Evolutionary conservation across 2,797 vertebrate genomes (phyloP), one percentile per base, ranked within the genome.

Genomic region (Bovichtus diacanthus): DNA sequence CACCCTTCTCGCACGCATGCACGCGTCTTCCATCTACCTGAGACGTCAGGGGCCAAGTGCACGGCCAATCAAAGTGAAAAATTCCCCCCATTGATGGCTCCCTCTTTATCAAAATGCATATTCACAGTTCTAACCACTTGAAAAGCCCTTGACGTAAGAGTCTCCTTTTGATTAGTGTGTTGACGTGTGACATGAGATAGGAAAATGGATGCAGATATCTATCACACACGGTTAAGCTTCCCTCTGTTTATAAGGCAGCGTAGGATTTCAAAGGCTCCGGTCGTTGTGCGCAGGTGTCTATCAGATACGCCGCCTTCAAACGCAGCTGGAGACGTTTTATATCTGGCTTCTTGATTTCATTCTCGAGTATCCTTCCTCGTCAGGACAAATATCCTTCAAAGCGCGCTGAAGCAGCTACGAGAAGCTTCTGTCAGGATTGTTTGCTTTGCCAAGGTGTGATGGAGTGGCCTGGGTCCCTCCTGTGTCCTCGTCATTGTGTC

Each of bases 381-480:
- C 74, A 67, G 59, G 63, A 78, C 72, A 83, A 84, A 85, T 87
- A 86, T 72, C 56, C 70, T 83, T 89, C 81, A 86, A 85, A 83
- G 80, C 34, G 31, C 0, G 5, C 29, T 41, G 76, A 68, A 74
- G 66, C 74, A 74, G 63, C 60, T 66, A 66, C 1, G 34, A 74
- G 61, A 82, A 74, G 56, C 64, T 63, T 63, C 76, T 83, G 85
- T 87, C 81, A 81, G 66, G 39, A 80, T 46, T 63, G 73, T 74
- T 89, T 78, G 54, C 67, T 73, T 75, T 72, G 36, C 68, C 56
- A 53, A 70, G 76, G 80, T 84, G 70, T 89, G 88, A 91, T 76
- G 68, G 77, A 88, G 74, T 76, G 82, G 68, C 70, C 53, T 5
- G 25, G 56, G 73, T 82, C 71, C 68, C 81, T 82, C 71, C 80